Conservation (phyloP, 1,140 invertebrate species). For the Drosophila athabasca region DNA sequence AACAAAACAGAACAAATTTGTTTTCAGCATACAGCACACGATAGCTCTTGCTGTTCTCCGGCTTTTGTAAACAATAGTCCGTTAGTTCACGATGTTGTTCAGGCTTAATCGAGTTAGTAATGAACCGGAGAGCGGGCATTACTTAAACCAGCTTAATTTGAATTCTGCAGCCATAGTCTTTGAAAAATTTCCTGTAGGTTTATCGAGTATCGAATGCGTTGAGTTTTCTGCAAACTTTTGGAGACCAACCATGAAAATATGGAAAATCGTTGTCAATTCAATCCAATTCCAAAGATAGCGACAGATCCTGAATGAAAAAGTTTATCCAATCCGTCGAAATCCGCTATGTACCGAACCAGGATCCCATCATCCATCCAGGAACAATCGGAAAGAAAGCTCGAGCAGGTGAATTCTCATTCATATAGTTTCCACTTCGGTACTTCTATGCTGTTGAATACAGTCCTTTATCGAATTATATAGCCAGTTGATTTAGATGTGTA, state of each 20-base stretch:
- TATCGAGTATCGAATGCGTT: background rate
- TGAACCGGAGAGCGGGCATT: background rate
- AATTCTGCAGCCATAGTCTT: conserved; percentile 5
- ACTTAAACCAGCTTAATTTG: conserved; percentile 3
- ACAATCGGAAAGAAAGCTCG: too few relatives aligned
- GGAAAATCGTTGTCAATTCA: background rate
- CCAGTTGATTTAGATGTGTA: too few relatives aligned
- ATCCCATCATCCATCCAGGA: too few relatives aligned
- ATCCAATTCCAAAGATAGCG: background rate
- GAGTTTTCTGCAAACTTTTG: conserved; percentile 2
- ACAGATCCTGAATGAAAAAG: too few relatives aligned
- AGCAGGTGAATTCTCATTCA: too few relatives aligned
- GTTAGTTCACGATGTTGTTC: background rate
- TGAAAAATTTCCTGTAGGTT: background rate
- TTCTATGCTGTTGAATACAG: too few relatives aligned
- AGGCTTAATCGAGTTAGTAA: conserved; percentile 18
- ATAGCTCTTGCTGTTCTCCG: background rate
- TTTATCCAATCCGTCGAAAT: too few relatives aligned
- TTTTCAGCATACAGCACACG: conserved; percentile 13
- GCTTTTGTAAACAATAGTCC: too few relatives aligned
- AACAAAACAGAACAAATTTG: conserved; percentile 40
- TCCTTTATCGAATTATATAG: too few relatives aligned
- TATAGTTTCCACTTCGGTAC: too few relatives aligned
- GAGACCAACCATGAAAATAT: background rate
- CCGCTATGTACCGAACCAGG: too few relatives aligned